Percentiles rank a stretch among this genome's conserved stretches.
Conservation (phyloP, 2,888 invertebrate species). For the Caenorhabditis panamensis region DNA sequence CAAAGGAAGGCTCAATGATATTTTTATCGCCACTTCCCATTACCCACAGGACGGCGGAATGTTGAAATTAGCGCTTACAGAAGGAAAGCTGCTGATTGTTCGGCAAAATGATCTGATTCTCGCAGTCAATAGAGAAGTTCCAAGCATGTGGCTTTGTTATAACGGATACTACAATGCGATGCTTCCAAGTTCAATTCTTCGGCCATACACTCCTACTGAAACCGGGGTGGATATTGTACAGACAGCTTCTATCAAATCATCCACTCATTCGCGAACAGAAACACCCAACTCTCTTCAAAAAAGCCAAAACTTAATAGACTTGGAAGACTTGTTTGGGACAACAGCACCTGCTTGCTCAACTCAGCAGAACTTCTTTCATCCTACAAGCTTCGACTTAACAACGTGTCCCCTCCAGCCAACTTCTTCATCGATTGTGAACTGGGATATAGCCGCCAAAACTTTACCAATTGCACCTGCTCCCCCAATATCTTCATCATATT, state of each 20-base stretch:
- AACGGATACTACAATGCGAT: constrained; percentile 70
- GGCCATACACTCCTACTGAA: constrained; percentile 48
- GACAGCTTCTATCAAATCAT: not conserved
- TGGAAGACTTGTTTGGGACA: constrained; percentile 65
- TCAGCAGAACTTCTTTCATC: not conserved
- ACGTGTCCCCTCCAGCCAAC: constrained; percentile 24
- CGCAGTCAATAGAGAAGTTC: constrained; percentile 62
- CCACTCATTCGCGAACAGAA: not conserved
- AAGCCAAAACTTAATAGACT: constrained; percentile 63
- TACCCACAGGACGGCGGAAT: constrained; percentile 56
- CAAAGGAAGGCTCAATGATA: constrained; percentile 60
- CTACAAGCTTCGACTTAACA: not conserved
- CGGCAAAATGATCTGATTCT: constrained; percentile 63
- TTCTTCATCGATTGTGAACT: constrained; percentile 9
- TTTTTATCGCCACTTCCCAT: constrained; percentile 50
- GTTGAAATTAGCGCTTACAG: constrained; percentile 47
- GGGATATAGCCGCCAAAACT: constrained; percentile 23
- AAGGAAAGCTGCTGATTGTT: constrained; percentile 63
- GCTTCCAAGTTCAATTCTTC: constrained; percentile 60
- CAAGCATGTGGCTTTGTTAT: constrained; percentile 66
- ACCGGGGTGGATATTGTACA: constrained; percentile 40
- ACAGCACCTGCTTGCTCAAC: not conserved
- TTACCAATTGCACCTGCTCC: constrained; percentile 40
- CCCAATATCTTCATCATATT: not conserved
- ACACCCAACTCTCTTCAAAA: constrained; percentile 49